phyloP scores from a whole-genome alignment of 2,888 invertebrate species.

The Cataglyphis livida region DNA sequence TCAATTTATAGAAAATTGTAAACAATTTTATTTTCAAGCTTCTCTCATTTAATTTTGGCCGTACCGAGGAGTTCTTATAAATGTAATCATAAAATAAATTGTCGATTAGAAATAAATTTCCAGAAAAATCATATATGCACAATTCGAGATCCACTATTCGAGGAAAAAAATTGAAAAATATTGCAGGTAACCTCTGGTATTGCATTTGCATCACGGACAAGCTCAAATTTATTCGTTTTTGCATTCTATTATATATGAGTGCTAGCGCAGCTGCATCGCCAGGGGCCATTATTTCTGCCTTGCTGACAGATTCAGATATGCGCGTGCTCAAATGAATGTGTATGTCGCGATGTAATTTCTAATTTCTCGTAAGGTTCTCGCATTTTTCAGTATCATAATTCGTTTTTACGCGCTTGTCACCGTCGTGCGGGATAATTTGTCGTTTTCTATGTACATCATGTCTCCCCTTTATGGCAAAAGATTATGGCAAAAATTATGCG shows the following conservation, averaged over 20 bases:
- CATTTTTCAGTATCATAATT: neutral
- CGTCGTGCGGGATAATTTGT: neutral
- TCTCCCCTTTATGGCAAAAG: neutral
- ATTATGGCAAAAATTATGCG: neutral
- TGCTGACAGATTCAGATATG: slow-evolving; percentile 49
- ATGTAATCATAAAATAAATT: neutral
- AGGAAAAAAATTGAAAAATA: slow-evolving; percentile 13
- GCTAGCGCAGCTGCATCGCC: slow-evolving; percentile 51
- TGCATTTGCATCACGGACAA: neutral
- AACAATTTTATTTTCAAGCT: neutral
- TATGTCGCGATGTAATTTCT: slow-evolving; percentile 40
- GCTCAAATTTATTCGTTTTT: slow-evolving; percentile 43
- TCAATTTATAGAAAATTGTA: neutral
- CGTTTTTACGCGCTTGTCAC: neutral
- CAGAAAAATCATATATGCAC: neutral
- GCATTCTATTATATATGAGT: slow-evolving; percentile 35
- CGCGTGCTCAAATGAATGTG: slow-evolving; percentile 52
- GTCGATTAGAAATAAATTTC: neutral
- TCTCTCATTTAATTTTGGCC: neutral
- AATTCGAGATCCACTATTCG: neutral
- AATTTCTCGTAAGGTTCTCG: slow-evolving; percentile 41
- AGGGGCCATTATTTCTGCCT: slow-evolving; percentile 39
- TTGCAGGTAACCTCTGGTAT: neutral
- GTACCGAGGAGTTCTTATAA: neutral
- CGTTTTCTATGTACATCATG: neutral